Evolutionary conservation across 2,113 vertebrate species (phyloP).

Genomic region (Pachypanchax playfairii): DNA sequence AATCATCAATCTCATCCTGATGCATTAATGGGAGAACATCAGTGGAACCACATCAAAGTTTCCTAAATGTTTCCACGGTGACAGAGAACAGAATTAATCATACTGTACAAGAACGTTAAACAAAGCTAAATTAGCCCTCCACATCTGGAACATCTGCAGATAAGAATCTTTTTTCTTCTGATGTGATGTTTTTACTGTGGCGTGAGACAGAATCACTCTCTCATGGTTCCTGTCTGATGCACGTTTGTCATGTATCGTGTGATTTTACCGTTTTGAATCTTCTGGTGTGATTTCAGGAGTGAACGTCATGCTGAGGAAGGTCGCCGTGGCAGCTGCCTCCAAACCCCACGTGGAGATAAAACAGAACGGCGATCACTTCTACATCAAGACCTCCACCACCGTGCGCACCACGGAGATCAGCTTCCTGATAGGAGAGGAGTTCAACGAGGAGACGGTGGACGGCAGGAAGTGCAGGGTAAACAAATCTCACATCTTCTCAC

Average conservation of each 20-base stretch:
- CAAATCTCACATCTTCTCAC: neutral
- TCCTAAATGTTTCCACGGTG: too few species aligned
- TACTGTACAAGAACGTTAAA: conserved; percentile 44
- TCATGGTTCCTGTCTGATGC: too few species aligned
- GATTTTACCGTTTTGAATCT: too few species aligned
- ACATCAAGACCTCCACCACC: conserved; percentile 96
- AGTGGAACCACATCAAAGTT: conserved; percentile 17
- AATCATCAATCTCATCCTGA: too few species aligned
- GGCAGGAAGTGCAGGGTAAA: conserved; percentile 95
- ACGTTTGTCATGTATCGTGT: too few species aligned
- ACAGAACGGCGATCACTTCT: conserved; percentile 93
- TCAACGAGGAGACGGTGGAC: conserved; percentile 95
- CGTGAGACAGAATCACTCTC: too few species aligned
- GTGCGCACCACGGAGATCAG: conserved; percentile 96
- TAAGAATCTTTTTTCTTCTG: conserved; percentile 44
- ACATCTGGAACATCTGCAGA: conserved; percentile 70
- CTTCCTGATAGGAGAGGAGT: conserved; percentile 92
- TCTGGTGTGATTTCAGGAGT: conserved; percentile 87
- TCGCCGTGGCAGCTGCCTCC: conserved; percentile 91
- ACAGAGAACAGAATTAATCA: conserved; percentile 37
- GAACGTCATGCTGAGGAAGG: conserved; percentile 93
- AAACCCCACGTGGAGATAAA: conserved; percentile 96
- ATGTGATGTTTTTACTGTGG: neutral
- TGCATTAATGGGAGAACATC: neutral
- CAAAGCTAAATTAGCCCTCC: conserved; percentile 46